Conservation (phyloP, 2,113 vertebrate genomes). For the Cygnus atratus region DNA sequence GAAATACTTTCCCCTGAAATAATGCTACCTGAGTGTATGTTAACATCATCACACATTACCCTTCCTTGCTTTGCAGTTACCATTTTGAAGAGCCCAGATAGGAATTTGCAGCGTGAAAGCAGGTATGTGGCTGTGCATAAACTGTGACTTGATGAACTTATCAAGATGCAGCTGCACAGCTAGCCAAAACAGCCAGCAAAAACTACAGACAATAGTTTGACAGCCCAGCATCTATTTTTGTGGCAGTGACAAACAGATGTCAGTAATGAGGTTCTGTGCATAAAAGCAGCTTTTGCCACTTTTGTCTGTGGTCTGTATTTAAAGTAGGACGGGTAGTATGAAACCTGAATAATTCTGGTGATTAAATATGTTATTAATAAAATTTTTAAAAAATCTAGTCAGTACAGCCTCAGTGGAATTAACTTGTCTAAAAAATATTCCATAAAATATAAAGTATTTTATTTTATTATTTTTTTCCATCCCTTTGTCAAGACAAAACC, state of each 20-base stretch:
- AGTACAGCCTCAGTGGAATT: neutral
- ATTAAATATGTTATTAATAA: neutral
- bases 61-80: neutral
- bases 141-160: neutral
- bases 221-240: neutral
- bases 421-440: neutral
- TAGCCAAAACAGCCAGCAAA: neutral
- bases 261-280: neutral
- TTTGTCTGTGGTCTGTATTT: neutral
- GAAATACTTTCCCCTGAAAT: neutral
- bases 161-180: neutral
- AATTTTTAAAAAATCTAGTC: neutral
- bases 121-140: neutral
- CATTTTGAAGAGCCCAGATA: neutral
- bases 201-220: neutral
- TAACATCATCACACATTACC: neutral
- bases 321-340: neutral
- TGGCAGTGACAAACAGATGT: neutral
- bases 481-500: conserved; percentile 84
- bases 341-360: neutral
- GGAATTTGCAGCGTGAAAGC: neutral
- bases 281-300: neutral
- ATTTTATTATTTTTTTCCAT: neutral
- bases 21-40: neutral
- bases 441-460: neutral